Evolutionary conservation across 2,113 vertebrate species (phyloP).

Genomic region (Saccopteryx bilineata): DNA sequence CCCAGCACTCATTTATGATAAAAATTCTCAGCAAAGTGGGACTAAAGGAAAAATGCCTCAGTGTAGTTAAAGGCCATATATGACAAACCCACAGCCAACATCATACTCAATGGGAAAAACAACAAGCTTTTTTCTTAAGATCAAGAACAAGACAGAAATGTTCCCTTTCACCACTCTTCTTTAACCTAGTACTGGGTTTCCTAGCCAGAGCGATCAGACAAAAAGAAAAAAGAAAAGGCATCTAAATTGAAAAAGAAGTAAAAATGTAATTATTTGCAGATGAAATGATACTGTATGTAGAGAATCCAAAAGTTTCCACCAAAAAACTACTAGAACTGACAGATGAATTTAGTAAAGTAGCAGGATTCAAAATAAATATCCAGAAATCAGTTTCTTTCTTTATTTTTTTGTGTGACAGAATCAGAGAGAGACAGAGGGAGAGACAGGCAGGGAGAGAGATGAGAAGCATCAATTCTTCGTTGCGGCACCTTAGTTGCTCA

Average conservation of each 20-base stretch:
- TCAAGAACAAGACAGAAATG: not conserved
- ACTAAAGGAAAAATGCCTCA: not conserved
- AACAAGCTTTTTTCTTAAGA: not conserved
- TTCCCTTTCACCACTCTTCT: not conserved
- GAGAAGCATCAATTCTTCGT: too few relatives aligned
- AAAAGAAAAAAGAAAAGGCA: not conserved
- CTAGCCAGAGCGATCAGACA: not conserved
- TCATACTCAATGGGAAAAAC: not conserved
- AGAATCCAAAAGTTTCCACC: not conserved
- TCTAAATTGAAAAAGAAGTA: too few relatives aligned
- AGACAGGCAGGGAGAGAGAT: too few relatives aligned
- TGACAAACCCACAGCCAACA: not conserved
- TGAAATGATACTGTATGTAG: not conserved
- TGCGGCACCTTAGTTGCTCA: too few relatives aligned
- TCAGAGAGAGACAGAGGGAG: too few relatives aligned
- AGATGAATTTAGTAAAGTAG: not conserved
- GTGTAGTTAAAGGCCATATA: not conserved
- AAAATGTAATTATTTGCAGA: not conserved
- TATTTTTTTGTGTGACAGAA: too few relatives aligned
- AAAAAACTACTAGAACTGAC: not conserved
- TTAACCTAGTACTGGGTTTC: not conserved
- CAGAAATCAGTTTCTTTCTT: not conserved
- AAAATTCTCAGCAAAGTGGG: not conserved
- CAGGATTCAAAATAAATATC: not conserved
- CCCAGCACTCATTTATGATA: not conserved